Conservation (phyloP, 2,113 vertebrate genomes). For the Gallinago jamesoni region DNA sequence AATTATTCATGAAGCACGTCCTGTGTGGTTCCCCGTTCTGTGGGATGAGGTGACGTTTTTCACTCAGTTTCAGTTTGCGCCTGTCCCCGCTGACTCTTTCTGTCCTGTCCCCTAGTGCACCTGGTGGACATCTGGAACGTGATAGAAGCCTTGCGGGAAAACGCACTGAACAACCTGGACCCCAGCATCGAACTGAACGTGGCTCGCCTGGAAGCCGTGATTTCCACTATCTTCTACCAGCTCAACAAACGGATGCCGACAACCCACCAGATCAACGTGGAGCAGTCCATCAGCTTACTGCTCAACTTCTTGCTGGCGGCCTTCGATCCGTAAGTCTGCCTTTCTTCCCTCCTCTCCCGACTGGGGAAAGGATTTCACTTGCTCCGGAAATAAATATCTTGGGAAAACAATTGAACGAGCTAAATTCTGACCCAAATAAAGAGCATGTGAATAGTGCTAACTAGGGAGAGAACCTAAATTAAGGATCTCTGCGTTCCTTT, state of each 20-base stretch:
- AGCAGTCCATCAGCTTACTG: constrained; percentile 92
- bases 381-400: neutral
- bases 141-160: constrained; percentile 95
- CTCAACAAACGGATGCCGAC: constrained; percentile 98
- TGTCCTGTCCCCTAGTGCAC: constrained; percentile 83
- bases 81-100: neutral
- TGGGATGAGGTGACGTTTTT: neutral
- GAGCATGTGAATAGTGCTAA: neutral
- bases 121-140: constrained; percentile 98
- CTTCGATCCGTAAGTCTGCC: constrained; percentile 90
- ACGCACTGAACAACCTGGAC: constrained; percentile 90
- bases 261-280: constrained; percentile 94
- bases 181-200: constrained; percentile 88
- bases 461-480: constrained; percentile 28
- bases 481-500: constrained; percentile 12
- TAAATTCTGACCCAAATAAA: neutral
- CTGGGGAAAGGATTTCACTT: neutral
- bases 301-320: constrained; percentile 96
- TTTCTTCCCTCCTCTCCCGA: neutral
- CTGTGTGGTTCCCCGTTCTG: neutral
- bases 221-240: constrained; percentile 96
- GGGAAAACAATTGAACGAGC: neutral
- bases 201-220: constrained; percentile 90
- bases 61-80: neutral
- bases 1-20: neutral